Conservation (phyloP, 2,113 vertebrate genomes). For the Anguilla japonica region DNA sequence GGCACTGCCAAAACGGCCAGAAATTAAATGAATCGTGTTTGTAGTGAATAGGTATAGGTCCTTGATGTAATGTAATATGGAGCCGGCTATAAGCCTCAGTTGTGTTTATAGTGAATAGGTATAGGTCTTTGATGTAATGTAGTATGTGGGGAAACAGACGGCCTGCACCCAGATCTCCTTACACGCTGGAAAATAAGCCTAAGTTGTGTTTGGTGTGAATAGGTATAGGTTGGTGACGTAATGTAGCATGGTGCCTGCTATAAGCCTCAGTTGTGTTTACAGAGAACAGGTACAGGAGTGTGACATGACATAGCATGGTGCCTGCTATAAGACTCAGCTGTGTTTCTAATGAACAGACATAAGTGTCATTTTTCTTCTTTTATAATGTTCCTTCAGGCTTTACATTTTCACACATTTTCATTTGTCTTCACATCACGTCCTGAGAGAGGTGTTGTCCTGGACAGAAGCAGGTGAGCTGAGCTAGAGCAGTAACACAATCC, state of each 20-base stretch:
- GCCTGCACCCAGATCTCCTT: too few relatives aligned
- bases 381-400: background rate
- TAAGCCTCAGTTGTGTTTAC: conserved; percentile 9
- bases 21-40: background rate
- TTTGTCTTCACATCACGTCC: too few relatives aligned
- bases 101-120: background rate
- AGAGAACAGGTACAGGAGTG: background rate
- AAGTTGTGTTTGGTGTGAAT: conserved; percentile 1
- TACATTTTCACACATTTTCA: too few relatives aligned
- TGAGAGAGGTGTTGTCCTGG: background rate
- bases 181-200: background rate
- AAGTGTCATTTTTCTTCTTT: background rate
- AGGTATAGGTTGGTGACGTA: too few relatives aligned
- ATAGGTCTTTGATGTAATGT: too few relatives aligned
- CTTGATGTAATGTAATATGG: too few relatives aligned
- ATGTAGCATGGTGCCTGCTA: background rate
- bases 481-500: conserved; percentile 6
- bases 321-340: conserved; percentile 10
- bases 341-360: background rate
- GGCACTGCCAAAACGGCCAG: background rate
- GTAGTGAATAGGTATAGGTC: background rate
- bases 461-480: background rate
- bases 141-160: too few relatives aligned
- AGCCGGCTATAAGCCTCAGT: conserved; percentile 3
- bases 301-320: background rate